Evolutionary conservation across 2,797 vertebrate species (phyloP), one percentile per base, ranked within the genome.

Genomic region (Moxostoma hubbsi): DNA sequence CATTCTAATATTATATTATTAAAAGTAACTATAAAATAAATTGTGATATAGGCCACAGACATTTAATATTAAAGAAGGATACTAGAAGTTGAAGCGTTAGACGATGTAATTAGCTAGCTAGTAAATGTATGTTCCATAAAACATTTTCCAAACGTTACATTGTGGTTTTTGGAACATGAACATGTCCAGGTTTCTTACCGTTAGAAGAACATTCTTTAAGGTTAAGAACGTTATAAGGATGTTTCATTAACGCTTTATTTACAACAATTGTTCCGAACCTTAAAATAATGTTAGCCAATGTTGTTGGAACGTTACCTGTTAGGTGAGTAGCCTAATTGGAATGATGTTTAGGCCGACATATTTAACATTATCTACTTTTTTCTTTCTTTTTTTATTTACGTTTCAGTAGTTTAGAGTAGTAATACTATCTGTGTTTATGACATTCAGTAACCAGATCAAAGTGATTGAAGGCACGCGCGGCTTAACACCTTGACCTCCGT

Each of bases 401-500:
- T 16, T 49, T 18, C n/a, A 16, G 46, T 45, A 66, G 46, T 49
- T 18, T 1, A 49, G 36, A 57, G 36, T 75, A 54, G 13, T 53
- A 57, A 75, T 46, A 75, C 57, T 47, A 57, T 66, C 1, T 49
- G 0, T 12, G 11, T 59, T 47, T 7, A 18, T 13, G 62, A 75
- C 51, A 49, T 66, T 36, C 51, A 66, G 0, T 13, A 46, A 24
- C 5, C 11, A 55, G 59, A 85, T 77, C 79, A 83, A 83, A 79
- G 9, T 67, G 36, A 5, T 8, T 64, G 18, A 58, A 15, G 59
- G 69, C 51, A 68, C 82, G 72, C 64, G 75, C 67, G 24, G 75
- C 7, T n/a, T 54, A 15, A 9, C 82, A 82, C 77, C 77, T 68
- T 6, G 36, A 84, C 82, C 82, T 87, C 86, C 74, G 74, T 51